Evolutionary conservation across 2,797 vertebrate genomes (phyloP).

Genomic region (Falco columbarius): DNA sequence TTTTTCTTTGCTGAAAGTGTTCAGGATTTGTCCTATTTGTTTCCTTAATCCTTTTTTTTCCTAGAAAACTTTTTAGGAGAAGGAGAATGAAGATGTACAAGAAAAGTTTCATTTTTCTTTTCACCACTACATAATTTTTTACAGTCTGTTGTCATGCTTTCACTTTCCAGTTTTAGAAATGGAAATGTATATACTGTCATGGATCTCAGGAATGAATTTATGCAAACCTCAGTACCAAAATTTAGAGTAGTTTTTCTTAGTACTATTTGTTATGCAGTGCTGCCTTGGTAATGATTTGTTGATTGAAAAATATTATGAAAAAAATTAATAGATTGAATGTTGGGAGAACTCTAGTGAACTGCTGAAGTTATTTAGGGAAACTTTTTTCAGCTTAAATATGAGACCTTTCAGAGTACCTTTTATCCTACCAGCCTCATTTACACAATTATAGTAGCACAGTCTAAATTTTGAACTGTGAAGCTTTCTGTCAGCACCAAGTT

Average conservation of each 20-base stretch:
- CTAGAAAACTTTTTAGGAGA: background rate
- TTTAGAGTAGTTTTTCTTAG: background rate
- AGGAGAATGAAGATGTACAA: background rate
- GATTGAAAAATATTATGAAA: background rate
- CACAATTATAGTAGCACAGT: background rate
- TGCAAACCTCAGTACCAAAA: background rate
- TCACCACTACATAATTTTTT: background rate
- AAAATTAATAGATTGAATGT: background rate
- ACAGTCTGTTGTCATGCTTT: background rate
- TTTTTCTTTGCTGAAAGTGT: background rate
- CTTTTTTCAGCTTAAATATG: background rate
- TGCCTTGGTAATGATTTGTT: background rate
- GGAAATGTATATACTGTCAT: background rate
- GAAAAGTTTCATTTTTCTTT: background rate
- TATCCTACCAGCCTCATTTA: background rate
- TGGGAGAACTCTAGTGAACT: background rate
- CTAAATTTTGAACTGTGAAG: constrained; percentile 15
- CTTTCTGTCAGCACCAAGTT: background rate
- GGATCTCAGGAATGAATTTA: background rate
- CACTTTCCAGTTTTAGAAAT: background rate
- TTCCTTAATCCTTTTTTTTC: background rate
- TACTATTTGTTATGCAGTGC: background rate
- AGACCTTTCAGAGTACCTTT: background rate
- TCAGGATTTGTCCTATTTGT: background rate
- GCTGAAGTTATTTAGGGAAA: background rate